Percentiles rank a stretch among this genome's conserved stretches.
Conservation (phyloP, 2,888 invertebrate species). For the Chydorus sphaericus region DNA sequence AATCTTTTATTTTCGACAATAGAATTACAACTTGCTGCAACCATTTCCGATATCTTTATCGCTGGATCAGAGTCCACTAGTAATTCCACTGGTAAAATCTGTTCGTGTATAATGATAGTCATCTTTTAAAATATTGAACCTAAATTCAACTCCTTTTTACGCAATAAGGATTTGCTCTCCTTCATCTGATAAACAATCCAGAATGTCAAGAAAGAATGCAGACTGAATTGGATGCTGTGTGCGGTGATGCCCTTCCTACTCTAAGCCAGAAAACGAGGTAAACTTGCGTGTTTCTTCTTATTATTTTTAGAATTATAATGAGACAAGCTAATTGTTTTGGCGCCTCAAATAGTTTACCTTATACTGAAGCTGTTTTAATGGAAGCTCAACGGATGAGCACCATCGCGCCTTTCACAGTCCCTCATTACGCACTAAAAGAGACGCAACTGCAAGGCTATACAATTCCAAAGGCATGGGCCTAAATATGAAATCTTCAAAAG, state of each 20-base stretch:
- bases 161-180: constrained; percentile 17
- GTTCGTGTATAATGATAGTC: not conserved
- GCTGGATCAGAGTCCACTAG: constrained; percentile 19
- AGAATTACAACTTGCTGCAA: constrained; percentile 4
- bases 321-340: not conserved
- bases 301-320: not conserved
- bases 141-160: not conserved
- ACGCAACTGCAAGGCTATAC: constrained; percentile 22
- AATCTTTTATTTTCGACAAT: too few relatives aligned
- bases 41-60: constrained; percentile 19
- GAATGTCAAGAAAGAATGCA: constrained; percentile 19
- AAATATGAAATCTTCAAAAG: not conserved
- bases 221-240: constrained; percentile 18
- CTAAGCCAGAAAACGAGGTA: not conserved
- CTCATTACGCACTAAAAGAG: constrained; percentile 21
- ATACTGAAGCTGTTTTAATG: constrained; percentile 23
- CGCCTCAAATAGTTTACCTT: constrained; percentile 15
- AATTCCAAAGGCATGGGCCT: constrained; percentile 20
- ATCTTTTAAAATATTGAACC: too few relatives aligned
- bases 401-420: constrained; percentile 21
- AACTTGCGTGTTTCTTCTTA: not conserved
- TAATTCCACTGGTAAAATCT: constrained; percentile 1
- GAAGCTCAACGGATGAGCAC: constrained; percentile 22
- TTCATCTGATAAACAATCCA: constrained; percentile 20
- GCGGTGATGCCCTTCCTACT: constrained; percentile 3